Conservation (phyloP, 2,113 vertebrate species). For the Eonycteris spelaea region DNA sequence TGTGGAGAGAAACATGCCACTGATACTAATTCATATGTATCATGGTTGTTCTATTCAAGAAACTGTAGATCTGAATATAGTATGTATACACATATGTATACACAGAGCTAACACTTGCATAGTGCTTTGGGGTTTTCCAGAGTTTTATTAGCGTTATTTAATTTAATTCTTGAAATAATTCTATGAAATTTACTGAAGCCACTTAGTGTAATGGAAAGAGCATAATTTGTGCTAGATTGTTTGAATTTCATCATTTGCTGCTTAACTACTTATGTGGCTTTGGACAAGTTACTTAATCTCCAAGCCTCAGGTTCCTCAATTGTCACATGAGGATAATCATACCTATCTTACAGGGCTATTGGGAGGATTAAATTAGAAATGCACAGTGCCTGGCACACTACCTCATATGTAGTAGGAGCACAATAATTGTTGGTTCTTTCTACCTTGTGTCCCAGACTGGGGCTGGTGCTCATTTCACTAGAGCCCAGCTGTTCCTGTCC, state of each 20-base stretch:
- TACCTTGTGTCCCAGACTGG: not conserved
- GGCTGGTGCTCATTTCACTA: not conserved
- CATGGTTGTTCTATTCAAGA: not conserved
- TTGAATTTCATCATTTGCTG: not conserved
- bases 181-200: not conserved
- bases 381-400: not conserved
- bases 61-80: not conserved
- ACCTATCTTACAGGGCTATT: not conserved
- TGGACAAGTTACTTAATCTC: not conserved
- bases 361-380: not conserved
- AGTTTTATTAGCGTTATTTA: not conserved
- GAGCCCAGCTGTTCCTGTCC: not conserved
- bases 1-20: constrained; percentile 38
- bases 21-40: constrained; percentile 6
- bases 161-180: constrained; percentile 42
- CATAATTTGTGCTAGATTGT: not conserved
- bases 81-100: not conserved
- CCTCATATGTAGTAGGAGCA: not conserved
- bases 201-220: not conserved
- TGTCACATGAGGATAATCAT: not conserved
- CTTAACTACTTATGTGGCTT: not conserved
- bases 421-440: not conserved
- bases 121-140: not conserved
- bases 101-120: not conserved
- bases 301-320: not conserved